Base-by-base conservation (phyloP, 2,797 vertebrate genomes). In the Salarias fasciatus region DNA sequence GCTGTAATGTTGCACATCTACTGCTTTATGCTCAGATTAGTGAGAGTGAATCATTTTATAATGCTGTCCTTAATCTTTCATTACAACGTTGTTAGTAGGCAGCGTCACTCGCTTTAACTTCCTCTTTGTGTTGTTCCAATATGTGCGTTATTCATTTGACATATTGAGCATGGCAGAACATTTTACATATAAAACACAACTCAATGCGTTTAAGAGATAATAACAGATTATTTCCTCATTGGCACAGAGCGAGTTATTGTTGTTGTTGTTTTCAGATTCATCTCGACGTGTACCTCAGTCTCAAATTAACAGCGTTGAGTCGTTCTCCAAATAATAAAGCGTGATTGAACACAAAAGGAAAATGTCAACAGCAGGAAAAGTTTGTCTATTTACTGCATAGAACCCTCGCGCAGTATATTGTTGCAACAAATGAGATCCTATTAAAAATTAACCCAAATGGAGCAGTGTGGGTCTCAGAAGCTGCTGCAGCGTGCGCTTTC, bases 361-460 rank as follows among this genome's bases (percentile, higher is more conserved):
- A n/a, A 63, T 64, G 51, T 72, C 68, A 71, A 71, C 75, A 63
- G 56, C 73, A 69, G 37, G 65, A 69, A 46, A 13, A 41, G 55
- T 64, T 52, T 66, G 15, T 62, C 45, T 78, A 53, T 80, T 72
- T 61, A 74, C 63, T 56, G 55, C 72, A 54, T 38, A 8, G 24
- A 51, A 61, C 36, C 59, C 15, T 42, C 64, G 54, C 11, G 1
- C 68, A 73, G 64, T 84, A 82, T 81, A 81, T 73, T 69, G 72
- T 77, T 69, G 56, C 58, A 88, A 75, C 77, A 88, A 92, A 89
- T 86, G 72, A 86, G 68, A 83, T 42, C 31, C 41, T 75, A 88
- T 92, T 90, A 89, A 92, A 89, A 90, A 90, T 92, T 72, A 84
- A 91, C 74, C 72, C 59, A 82, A 88, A 87, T 86, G 77, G 73